A percentile compares a stretch with the other conserved stretches of the same genome.
Conservation (phyloP, 2,888 invertebrate species). For the Philereme transversata region DNA sequence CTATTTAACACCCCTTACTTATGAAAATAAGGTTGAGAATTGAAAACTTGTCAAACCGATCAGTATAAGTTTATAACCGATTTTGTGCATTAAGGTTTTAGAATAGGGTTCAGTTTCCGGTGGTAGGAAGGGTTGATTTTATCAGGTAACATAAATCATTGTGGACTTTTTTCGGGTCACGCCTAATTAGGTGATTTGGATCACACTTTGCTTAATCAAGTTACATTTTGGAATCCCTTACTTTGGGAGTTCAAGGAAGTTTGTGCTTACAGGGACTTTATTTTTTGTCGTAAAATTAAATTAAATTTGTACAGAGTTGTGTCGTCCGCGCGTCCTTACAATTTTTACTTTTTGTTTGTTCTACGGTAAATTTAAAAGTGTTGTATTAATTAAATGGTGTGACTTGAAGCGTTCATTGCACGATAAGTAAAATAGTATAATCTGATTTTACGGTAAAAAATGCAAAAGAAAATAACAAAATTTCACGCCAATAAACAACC, state of each 20-base stretch:
- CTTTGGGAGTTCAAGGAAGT: conserved; percentile 13
- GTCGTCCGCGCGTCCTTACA: too few relatives aligned
- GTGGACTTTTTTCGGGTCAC: conserved; percentile 39
- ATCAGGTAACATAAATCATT: conserved; percentile 40
- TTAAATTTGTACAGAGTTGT: too few relatives aligned
- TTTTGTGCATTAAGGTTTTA: conserved; percentile 10
- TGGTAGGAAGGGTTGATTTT: conserved; percentile 31
- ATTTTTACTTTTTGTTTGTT: too few relatives aligned
- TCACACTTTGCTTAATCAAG: conserved; percentile 38
- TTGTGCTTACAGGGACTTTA: conserved; percentile 2
- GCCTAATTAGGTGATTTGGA: conserved; percentile 39
- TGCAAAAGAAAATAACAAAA: too few relatives aligned
- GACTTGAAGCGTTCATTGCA: too few relatives aligned
- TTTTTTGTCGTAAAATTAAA: background rate
- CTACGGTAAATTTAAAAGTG: too few relatives aligned
- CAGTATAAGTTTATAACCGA: conserved; percentile 10
- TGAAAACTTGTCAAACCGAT: conserved; percentile 5
- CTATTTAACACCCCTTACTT: conserved; percentile 27
- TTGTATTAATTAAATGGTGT: too few relatives aligned
- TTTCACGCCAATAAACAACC: too few relatives aligned
- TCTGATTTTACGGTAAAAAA: too few relatives aligned
- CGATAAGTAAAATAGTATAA: too few relatives aligned
- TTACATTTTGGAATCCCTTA: conserved; percentile 27
- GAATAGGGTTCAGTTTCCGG: conserved; percentile 25
- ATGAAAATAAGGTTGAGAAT: conserved; percentile 22